Evolutionary conservation across 2,113 vertebrate genomes (phyloP).

Genomic region (Echinops telfairi): DNA sequence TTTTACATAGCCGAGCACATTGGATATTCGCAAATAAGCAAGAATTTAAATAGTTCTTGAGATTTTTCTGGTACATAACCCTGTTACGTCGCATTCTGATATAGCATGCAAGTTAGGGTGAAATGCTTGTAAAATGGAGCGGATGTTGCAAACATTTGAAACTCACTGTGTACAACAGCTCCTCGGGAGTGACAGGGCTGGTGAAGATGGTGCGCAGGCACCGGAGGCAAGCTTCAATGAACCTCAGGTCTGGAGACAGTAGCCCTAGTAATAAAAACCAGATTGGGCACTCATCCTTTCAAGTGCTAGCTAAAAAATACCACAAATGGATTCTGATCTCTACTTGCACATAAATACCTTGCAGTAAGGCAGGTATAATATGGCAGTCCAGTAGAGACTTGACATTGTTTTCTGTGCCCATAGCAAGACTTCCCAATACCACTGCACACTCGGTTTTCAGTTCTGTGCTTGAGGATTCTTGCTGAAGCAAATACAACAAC

Average conservation of each 20-base stretch:
- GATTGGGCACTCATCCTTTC: constrained; percentile 58
- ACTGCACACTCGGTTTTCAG: constrained; percentile 97
- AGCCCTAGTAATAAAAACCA: constrained; percentile 89
- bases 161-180: constrained; percentile 98
- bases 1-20: constrained; percentile 35
- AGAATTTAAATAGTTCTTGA: constrained; percentile 40
- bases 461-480: constrained; percentile 95
- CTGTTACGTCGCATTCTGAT: neutral
- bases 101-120: constrained; percentile 12
- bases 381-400: constrained; percentile 99
- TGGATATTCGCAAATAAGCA: constrained; percentile 57
- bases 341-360: constrained; percentile 89
- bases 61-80: constrained; percentile 21
- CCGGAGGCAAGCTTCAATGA: constrained; percentile 97
- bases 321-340: constrained; percentile 39
- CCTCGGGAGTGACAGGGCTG: constrained; percentile 98
- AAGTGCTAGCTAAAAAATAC: constrained; percentile 4
- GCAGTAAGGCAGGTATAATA: constrained; percentile 98
- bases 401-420: constrained; percentile 99
- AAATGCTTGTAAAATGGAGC: neutral
- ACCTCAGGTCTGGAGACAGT: constrained; percentile 94
- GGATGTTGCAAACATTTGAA: constrained; percentile 39
- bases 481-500: constrained; percentile 98
- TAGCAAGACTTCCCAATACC: constrained; percentile 97
- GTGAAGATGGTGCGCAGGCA: constrained; percentile 98